Evolutionary conservation across 2,888 invertebrate species (phyloP), one percentile per base, ranked within the genome.

Genomic region (Bellardia bayeri): DNA sequence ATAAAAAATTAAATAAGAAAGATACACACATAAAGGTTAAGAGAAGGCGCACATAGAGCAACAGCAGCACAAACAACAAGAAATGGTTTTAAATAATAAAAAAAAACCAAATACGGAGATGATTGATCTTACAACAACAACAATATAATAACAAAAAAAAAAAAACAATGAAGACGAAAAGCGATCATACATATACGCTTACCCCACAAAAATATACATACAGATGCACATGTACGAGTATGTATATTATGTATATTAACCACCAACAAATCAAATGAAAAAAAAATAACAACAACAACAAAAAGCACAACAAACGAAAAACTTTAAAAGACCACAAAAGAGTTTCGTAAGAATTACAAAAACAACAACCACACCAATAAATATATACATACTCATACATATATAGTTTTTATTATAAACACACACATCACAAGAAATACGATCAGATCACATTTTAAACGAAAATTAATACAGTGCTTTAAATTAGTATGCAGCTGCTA

Each of bases 261-360:
- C 33, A 63, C 58, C 42, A 74, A 23, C 23, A 23, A 23, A 23
- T 23, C 1, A 23, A 23, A 23, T 23, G 23, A 23, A 23, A 23
- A 23, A 23, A 23, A 23, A 23, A n/a, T n/a, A 23, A 23, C 23
- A 82, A 82, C 1, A 3, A 37, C 3, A 79, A 63, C 51, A 74
- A 72, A 54, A 1, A 51, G 76, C 16, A 71, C 54, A 64, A 84
- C 33, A 11, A 58, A 79, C 33, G 49, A 54, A 74, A 82, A 76
- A 82, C 16, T 42, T 78, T 69, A 68, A 68, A 84, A 82, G 54
- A 87, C 85, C 87, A 82, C 74, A 85, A 82, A 82, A 87, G 72
- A 87, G 81, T 87, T 87, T 87, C 85, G 76, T 85, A 82, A 87
- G 81, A 85, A 85, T 68, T 78, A 85, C 69, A 76, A 54, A 63